A percentile compares a stretch with the other conserved stretches of the same genome.
Conservation (phyloP, 2,113 vertebrate genomes). For the Chloropsis hardwickii region DNA sequence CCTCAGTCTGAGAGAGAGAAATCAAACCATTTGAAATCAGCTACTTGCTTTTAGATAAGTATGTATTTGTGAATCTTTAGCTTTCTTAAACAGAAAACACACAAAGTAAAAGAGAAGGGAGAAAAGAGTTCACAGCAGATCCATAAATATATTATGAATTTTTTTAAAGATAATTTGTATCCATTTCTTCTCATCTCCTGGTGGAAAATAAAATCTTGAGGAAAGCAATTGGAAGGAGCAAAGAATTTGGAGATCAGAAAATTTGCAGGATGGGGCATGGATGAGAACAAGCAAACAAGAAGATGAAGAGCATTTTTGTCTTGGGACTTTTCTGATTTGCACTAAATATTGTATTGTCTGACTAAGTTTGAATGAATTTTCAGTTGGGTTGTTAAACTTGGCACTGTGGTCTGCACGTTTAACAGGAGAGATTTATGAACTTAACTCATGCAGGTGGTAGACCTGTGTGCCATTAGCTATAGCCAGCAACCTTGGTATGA, state of each 20-base stretch:
- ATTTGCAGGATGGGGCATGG: neutral
- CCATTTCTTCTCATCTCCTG: neutral
- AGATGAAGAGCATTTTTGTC: neutral
- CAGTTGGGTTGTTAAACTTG: neutral
- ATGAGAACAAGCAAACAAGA: neutral
- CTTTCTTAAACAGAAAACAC: neutral
- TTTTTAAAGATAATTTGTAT: neutral
- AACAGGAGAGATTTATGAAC: neutral
- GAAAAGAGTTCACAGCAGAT: neutral
- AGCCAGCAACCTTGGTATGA: neutral
- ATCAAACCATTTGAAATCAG: conserved; percentile 1
- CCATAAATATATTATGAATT: neutral
- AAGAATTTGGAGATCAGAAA: neutral
- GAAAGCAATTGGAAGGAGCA: neutral
- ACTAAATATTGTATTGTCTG: neutral
- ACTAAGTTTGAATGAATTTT: conserved; percentile 11
- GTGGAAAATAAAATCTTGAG: neutral
- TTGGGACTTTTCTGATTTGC: neutral
- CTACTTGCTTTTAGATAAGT: neutral
- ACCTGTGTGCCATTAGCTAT: neutral
- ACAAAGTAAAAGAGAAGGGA: neutral
- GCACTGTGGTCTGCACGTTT: neutral
- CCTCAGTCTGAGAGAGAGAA: neutral
- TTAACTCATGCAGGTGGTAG: neutral
- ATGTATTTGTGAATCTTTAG: neutral